These are phyloP conservation scores for Chrosomus eos DNA, from an alignment of 2,797 vertebrate genomes.

Conservation along the genomic window DNA sequence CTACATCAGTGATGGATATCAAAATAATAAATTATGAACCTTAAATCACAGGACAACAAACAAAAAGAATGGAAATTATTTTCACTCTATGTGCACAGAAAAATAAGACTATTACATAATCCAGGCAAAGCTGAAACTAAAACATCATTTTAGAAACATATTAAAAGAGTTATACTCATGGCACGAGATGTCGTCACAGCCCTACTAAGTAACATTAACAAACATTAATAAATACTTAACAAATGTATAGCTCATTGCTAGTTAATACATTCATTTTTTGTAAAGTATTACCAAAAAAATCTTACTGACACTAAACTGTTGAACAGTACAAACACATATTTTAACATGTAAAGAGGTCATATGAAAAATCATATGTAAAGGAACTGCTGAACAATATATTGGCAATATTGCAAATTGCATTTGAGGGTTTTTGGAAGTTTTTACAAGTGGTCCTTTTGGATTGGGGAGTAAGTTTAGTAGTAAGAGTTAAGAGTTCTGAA, in stretches of 20 bases:
- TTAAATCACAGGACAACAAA: slow-evolving; percentile 24
- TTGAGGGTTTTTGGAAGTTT: neutral
- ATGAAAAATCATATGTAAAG: neutral
- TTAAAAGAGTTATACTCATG: too few relatives aligned
- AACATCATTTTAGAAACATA: neutral
- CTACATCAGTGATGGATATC: slow-evolving; percentile 31
- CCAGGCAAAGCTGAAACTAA: neutral
- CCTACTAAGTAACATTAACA: too few relatives aligned
- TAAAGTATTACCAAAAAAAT: too few relatives aligned
- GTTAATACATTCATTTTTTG: neutral
- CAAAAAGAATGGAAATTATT: neutral
- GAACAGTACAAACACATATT: neutral
- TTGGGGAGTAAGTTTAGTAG: neutral
- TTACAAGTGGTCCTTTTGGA: too few relatives aligned
- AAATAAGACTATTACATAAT: neutral
- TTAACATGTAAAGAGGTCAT: neutral
- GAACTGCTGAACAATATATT: neutral
- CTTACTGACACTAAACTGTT: too few relatives aligned
- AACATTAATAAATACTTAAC: too few relatives aligned
- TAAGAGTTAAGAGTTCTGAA: neutral
- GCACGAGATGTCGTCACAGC: too few relatives aligned
- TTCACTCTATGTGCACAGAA: neutral
- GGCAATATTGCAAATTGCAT: neutral
- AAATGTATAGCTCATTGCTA: too few relatives aligned
- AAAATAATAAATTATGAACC: slow-evolving; percentile 22